Evolutionary conservation across 2,888 invertebrate species (phyloP).

Genomic region (Hyalella azteca): DNA sequence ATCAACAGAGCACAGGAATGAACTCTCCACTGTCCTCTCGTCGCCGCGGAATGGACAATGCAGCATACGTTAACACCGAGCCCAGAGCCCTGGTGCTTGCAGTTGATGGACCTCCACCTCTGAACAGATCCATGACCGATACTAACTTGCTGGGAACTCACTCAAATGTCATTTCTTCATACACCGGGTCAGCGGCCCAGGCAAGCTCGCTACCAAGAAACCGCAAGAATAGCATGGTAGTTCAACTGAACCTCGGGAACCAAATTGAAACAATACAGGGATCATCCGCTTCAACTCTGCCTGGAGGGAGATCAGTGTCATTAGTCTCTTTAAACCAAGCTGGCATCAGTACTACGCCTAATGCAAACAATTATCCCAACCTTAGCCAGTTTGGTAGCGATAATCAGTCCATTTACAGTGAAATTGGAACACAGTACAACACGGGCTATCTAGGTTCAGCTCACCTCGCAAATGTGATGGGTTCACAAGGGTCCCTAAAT

Average conservation of each 20-base stretch:
- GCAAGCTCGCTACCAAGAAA: background rate
- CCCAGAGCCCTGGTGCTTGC: slow-evolving; percentile 25
- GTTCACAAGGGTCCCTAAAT: slow-evolving; percentile 42
- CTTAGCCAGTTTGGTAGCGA: slow-evolving; percentile 41
- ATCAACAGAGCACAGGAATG: slow-evolving; percentile 29
- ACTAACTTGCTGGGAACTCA: slow-evolving; percentile 35
- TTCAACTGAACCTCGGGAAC: slow-evolving; percentile 53
- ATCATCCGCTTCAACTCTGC: slow-evolving; percentile 2
- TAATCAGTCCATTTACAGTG: slow-evolving; percentile 57
- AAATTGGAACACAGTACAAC: slow-evolving; percentile 39
- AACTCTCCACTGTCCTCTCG: slow-evolving; percentile 40
- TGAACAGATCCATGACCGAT: slow-evolving; percentile 40
- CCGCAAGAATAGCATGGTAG: slow-evolving; percentile 54
- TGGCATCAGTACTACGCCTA: slow-evolving; percentile 37
- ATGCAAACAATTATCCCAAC: slow-evolving; percentile 49
- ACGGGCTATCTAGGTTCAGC: slow-evolving; percentile 40
- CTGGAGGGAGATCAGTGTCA: slow-evolving; percentile 50
- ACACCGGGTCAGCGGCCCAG: background rate
- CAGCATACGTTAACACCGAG: slow-evolving; percentile 38
- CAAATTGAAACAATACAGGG: slow-evolving; percentile 4
- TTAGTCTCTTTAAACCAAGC: slow-evolving; percentile 54
- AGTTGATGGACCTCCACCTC: slow-evolving; percentile 30
- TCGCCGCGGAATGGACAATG: slow-evolving; percentile 38
- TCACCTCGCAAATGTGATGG: slow-evolving; percentile 39
- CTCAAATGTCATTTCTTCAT: background rate